Evolutionary conservation across 2,797 vertebrate species (phyloP), one percentile per base, ranked within the genome.

Genomic region (Cossypha niveicapilla): DNA sequence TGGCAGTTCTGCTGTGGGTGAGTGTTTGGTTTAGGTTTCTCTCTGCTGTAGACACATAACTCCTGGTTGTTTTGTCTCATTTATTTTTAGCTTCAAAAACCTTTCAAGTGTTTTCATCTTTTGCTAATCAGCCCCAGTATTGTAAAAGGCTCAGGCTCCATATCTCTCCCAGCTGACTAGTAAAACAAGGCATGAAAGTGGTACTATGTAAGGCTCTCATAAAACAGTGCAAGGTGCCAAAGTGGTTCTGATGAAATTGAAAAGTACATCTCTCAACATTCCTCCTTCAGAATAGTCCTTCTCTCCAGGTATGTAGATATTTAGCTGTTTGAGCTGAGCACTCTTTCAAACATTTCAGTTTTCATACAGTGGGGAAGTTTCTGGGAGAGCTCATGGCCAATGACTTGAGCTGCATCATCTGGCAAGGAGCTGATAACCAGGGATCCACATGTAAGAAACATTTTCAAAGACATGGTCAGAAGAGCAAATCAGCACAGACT

Each of bases 211-310:
- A 85, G 32, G 34, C n/a, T 41, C 75, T 89, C 57, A 74, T 67
- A 80, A 79, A 48, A 57, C 11, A 56, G 17, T 73, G 15, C 19
- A 81, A 72, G 61, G 19, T 82, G 50, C 66, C 35, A 3, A 62
- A 92, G 65, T 45, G 41, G 6, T 68, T 77, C 47, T 68, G 48
- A 68, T 23, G 27, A 80, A 85, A 70, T 27, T 61, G 47, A 58
- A 80, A 92, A 91, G 22, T 78, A 51, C 47, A 28, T 92, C 35
- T 86, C 82, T 88, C 6, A 5, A 63, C 79, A 91, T 94, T 95
- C 82, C 19, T 80, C 28, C 24, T 68, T 74, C 70, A 87, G 37
- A 54, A 51, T 44, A 51, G 8, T 16, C 18, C 57, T 87, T 88
- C 83, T 91, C 95, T 83, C 19, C 11, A 65, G 58, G 17, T 77